A percentile compares a stretch with the other conserved stretches of the same genome.
Conservation (phyloP, 1,140 invertebrate species). For the Tigriopus japonicus region DNA sequence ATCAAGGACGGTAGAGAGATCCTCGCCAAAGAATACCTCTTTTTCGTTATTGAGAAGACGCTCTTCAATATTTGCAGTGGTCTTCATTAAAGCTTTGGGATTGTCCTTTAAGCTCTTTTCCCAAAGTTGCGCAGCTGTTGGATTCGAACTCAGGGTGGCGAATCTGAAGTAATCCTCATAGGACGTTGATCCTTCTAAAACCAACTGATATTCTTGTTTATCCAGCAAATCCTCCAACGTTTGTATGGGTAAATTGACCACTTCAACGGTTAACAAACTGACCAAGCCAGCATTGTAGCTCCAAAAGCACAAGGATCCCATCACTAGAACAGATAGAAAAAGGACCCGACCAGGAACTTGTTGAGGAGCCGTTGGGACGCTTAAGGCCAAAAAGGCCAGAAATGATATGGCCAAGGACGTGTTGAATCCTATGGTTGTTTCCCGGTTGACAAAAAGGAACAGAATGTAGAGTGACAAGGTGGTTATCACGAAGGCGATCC, state of each 20-base stretch:
- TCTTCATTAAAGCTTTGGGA: not conserved
- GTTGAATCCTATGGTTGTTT: too few species aligned
- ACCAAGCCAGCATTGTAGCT: not conserved
- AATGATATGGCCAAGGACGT: too few species aligned
- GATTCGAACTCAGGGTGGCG: not conserved
- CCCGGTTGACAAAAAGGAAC: too few species aligned
- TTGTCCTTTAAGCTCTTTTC: not conserved
- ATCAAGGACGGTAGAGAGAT: not conserved
- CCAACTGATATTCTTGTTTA: not conserved
- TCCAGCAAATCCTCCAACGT: not conserved
- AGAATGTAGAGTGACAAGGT: too few species aligned
- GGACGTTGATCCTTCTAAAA: not conserved
- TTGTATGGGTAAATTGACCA: not conserved
- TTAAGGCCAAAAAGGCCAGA: too few species aligned
- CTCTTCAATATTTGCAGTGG: not conserved
- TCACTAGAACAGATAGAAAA: not conserved
- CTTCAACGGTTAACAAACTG: not conserved
- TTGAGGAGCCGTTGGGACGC: too few species aligned
- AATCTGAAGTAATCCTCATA: not conserved
- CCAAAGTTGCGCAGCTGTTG: not conserved
- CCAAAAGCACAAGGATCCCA: not conserved
- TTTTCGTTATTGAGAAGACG: not conserved
- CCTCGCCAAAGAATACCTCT: not conserved
- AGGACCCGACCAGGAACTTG: not conserved
- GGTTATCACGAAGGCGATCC: too few species aligned